Conservation (phyloP, 2,888 invertebrate genomes). For the Anorthoa munda region DNA sequence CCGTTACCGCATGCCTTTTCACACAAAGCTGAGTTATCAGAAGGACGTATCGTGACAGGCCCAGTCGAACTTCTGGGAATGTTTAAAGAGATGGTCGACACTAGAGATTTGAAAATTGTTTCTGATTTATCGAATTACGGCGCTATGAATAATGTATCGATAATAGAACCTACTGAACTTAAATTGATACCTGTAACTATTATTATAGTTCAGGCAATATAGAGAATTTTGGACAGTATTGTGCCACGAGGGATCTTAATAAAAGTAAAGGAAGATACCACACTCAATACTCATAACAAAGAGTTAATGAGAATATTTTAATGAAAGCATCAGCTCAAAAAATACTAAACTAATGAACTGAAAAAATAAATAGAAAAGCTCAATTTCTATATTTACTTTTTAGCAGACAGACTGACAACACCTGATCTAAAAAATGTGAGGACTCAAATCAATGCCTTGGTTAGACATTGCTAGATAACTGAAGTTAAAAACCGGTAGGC, state of each 20-base stretch:
- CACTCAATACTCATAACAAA: background rate
- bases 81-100: constrained; percentile 18
- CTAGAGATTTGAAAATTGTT: constrained; percentile 8
- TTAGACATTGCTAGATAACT: background rate
- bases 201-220: background rate
- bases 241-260: background rate
- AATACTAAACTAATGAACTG: background rate
- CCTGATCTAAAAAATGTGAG: background rate
- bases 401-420: background rate
- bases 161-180: background rate
- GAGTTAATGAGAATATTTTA: background rate
- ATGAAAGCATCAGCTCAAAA: background rate
- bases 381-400: background rate
- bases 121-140: constrained; percentile 20
- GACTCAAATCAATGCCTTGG: background rate
- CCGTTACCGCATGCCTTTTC: constrained; percentile 64
- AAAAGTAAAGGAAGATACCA: background rate
- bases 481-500: background rate
- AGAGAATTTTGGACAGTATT: background rate
- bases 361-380: background rate
- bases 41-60: constrained; percentile 47
- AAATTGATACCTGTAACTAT: background rate
- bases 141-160: constrained; percentile 22
- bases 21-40: constrained; percentile 50
- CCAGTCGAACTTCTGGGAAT: constrained; percentile 43